Evolutionary conservation across 2,888 invertebrate species (phyloP), one percentile per base, ranked within the genome.

Genomic region (Synergus gifuensis): DNA sequence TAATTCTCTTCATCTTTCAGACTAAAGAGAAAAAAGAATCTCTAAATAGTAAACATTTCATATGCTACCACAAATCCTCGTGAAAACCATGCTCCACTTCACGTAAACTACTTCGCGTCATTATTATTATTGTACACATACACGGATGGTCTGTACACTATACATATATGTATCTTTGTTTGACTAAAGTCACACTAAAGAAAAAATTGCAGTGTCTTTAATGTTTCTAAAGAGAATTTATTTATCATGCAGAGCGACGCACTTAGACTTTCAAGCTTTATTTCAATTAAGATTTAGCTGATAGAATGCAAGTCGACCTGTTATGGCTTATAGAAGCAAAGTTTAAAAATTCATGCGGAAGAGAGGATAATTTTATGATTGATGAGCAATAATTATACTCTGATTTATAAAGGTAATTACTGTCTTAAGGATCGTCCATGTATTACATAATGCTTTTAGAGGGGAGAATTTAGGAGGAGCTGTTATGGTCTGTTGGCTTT

Each of bases 241-340:
- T 69, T 49, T 69, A 49, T 69, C 22, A 28, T 28, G 46, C 16
- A 49, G 22, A 28, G 46, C 28, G 69, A 28, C 3, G 69, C 46
- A 46, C 22, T 69, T 69, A 14, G 46, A 69, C 46, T 69, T 49
- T 69, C 49, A 9, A 22, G 46, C 16, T 69, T 69, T 46, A 69
- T 16, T 28, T 14, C 28, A 8, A 49, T 69, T 22, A 28, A 69
- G 28, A 46, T 69, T 46, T 28, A 12, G 7, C 69, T 69, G 14
- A 44, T 49, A 49, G 54, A n/a, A 54, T 54, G n/a, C 8, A 8
- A n/a, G n/a, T n/a, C 54, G 16, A 1, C 7, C 4, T n/a, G 7
- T 54, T 54, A 7, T 2, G 8, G 54, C n/a, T 54, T n/a, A 54
- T n/a, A 9, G 54, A 54, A 54, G 2, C 42, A 54, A 2, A 54